Evolutionary conservation across 2,888 invertebrate genomes (phyloP).

Genomic region (Fissipunctia ypsillon): DNA sequence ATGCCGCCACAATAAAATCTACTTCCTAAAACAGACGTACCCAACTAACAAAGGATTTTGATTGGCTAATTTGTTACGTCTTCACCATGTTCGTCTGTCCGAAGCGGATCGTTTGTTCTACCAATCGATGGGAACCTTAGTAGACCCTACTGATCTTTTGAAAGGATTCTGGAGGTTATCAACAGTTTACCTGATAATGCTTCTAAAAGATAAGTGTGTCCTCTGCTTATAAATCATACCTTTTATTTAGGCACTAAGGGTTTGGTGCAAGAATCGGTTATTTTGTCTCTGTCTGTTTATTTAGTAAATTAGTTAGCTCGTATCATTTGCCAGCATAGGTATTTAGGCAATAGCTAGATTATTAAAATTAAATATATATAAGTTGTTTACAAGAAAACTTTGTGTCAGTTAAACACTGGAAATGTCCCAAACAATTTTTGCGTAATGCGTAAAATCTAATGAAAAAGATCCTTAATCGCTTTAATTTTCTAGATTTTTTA

Average conservation of each 20-base stretch:
- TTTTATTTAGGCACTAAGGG: too few relatives aligned
- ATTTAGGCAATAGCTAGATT: not conserved
- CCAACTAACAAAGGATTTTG: not conserved
- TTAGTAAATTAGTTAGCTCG: not conserved
- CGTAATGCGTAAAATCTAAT: not conserved
- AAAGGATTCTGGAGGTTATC: conserved; percentile 22
- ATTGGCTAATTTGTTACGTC: not conserved
- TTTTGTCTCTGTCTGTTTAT: conserved; percentile 3
- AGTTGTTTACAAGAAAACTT: not conserved
- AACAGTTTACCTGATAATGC: conserved; percentile 24
- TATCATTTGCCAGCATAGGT: not conserved
- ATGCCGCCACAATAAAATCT: not conserved
- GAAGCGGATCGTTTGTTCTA: not conserved
- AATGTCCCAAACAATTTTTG: not conserved
- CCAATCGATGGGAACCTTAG: conserved; percentile 12
- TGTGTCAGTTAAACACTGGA: not conserved
- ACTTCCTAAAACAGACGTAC: too few relatives aligned
- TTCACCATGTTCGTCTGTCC: not conserved
- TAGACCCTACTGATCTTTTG: conserved; percentile 6
- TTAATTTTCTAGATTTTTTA: not conserved
- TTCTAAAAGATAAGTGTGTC: conserved; percentile 22
- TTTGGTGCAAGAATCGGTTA: not conserved
- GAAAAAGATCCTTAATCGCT: not conserved
- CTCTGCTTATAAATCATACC: too few relatives aligned
- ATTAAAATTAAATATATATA: too few relatives aligned